Percentiles rank a stretch among this genome's conserved stretches.
phyloP scores from a whole-genome alignment of 2,888 invertebrate genomes.

The Yponomeuta sedellus region DNA sequence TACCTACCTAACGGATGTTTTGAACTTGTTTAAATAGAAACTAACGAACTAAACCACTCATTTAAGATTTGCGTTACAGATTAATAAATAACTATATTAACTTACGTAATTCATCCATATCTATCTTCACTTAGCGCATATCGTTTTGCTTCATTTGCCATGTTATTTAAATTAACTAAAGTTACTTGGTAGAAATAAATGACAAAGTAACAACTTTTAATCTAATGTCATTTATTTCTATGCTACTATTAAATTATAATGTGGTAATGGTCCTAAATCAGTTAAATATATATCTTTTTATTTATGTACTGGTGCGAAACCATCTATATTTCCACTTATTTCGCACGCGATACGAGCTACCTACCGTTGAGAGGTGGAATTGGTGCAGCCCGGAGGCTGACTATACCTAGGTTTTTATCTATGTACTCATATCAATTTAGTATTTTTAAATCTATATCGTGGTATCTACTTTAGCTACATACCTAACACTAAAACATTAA shows the following conservation, averaged over 20 bases:
- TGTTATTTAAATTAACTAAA: not conserved
- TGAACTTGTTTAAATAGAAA: not conserved
- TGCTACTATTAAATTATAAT: not conserved
- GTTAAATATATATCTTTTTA: not conserved
- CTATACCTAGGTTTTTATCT: too few species aligned
- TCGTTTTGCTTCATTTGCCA: conserved; percentile 2
- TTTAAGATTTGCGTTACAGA: not conserved
- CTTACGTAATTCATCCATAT: conserved; percentile 1
- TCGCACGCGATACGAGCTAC: not conserved
- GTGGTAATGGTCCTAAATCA: not conserved
- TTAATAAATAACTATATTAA: not conserved
- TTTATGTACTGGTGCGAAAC: not conserved
- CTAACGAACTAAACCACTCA: conserved; percentile 8
- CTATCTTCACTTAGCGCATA: conserved; percentile 12
- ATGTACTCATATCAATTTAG: too few species aligned
- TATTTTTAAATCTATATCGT: not conserved
- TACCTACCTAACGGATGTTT: not conserved
- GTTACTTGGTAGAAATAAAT: too few species aligned
- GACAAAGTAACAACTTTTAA: too few species aligned
- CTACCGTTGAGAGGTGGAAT: too few species aligned
- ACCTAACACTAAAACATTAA: not conserved
- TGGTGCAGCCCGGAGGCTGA: too few species aligned
- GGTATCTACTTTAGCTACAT: not conserved
- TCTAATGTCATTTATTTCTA: too few species aligned
- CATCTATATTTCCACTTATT: not conserved